Evolutionary conservation across 2,797 vertebrate genomes (phyloP).

Genomic region (Pantherophis alleghaniensis): DNA sequence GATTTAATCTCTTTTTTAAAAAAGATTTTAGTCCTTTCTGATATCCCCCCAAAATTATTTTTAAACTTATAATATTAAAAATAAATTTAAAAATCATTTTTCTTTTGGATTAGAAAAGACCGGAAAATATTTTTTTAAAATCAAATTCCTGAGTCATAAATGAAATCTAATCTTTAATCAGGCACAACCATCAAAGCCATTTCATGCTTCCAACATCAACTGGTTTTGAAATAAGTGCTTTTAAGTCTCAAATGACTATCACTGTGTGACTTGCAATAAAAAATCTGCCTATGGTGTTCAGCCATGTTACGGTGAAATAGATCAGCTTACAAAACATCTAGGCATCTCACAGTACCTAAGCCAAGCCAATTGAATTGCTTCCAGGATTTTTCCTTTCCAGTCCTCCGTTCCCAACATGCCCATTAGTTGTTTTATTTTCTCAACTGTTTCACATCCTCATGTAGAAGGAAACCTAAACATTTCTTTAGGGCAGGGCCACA

Average conservation of each 20-base stretch:
- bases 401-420: background rate
- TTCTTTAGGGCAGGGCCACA: background rate
- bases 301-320: background rate
- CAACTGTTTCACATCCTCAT: background rate
- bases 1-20: background rate
- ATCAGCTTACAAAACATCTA: background rate
- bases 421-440: fast-evolving
- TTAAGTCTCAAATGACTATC: background rate
- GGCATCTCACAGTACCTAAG: background rate
- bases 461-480: background rate
- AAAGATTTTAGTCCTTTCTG: background rate
- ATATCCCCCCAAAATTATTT: background rate
- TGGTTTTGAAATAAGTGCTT: background rate
- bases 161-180: background rate
- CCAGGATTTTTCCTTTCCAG: background rate
- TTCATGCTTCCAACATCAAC: slow-evolving; percentile 9
- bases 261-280: slow-evolving; percentile 14
- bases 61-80: background rate
- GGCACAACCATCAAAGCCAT: background rate
- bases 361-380: slow-evolving; percentile 10
- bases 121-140: background rate
- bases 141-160: background rate
- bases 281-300: background rate
- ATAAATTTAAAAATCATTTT: background rate
- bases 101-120: background rate